These are phyloP conservation scores for Meteorus sp. DNA, from an alignment of 1,140 invertebrate genomes.

Conservation along the genomic window DNA sequence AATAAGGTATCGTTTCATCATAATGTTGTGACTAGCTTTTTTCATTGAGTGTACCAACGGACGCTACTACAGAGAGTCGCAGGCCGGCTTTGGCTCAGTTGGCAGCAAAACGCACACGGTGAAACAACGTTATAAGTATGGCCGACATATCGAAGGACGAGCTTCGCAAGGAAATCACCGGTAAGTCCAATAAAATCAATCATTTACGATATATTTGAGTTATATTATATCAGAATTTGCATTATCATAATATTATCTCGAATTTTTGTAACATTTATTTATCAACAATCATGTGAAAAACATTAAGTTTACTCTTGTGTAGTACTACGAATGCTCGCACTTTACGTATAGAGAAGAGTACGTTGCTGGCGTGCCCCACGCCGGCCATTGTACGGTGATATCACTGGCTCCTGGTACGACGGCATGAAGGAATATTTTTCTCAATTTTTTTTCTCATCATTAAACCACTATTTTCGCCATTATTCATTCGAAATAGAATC, in stretches of 20 bases:
- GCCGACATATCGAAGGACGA: conserved; percentile 70
- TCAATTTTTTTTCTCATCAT: not conserved
- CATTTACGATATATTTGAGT: conserved; percentile 38
- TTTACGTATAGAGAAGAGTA: not conserved
- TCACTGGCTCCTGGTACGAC: too few species aligned
- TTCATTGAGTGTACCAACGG: conserved; percentile 43
- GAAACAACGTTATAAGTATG: conserved; percentile 58
- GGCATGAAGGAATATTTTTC: not conserved
- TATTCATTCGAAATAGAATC: not conserved
- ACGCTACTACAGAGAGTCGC: conserved; percentile 41
- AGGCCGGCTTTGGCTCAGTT: conserved; percentile 54
- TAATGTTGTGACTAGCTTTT: conserved; percentile 19
- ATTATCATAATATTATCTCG: not conserved
- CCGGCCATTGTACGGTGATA: conserved; percentile 56
- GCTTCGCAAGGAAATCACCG: conserved; percentile 71
- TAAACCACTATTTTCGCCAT: not conserved
- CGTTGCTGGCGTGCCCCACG: conserved; percentile 49
- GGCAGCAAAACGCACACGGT: conserved; percentile 54
- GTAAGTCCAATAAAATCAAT: conserved; percentile 61
- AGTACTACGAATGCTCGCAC: not conserved
- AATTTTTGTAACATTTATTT: conserved; percentile 35
- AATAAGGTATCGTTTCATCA: not conserved
- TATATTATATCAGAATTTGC: conserved; percentile 31
- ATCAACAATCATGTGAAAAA: conserved; percentile 52
- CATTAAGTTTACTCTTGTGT: conserved; percentile 58